These are phyloP conservation scores for Solea solea DNA, from an alignment of 2,113 vertebrate genomes.

Conservation along the genomic window DNA sequence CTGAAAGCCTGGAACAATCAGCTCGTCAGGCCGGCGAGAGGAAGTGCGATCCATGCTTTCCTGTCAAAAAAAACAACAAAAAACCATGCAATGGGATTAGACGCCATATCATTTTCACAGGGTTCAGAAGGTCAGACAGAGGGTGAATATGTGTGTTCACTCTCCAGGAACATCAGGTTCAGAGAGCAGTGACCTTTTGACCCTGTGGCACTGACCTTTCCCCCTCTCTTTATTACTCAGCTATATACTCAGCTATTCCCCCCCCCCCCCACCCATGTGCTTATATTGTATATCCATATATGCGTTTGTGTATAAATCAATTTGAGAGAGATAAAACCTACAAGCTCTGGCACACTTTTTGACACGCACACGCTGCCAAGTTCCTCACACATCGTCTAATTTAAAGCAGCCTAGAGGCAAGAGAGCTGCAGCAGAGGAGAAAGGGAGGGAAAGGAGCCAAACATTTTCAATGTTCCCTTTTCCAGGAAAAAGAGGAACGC, in stretches of 20 bases:
- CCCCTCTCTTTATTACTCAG: not conserved
- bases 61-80: slow-evolving; percentile 71
- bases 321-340: slow-evolving; percentile 40
- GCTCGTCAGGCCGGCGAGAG: slow-evolving; percentile 78
- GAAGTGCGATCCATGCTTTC: slow-evolving; percentile 89
- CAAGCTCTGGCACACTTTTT: slow-evolving; percentile 21
- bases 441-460: slow-evolving; percentile 79
- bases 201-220: slow-evolving; percentile 1
- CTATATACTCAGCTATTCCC: not conserved
- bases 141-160: slow-evolving; percentile 17
- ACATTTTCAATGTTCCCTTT: slow-evolving; percentile 87
- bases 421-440: slow-evolving; percentile 57
- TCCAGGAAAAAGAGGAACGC: slow-evolving; percentile 94
- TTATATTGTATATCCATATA: not conserved
- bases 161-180: slow-evolving; percentile 55
- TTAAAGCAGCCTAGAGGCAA: slow-evolving; percentile 64
- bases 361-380: slow-evolving; percentile 37
- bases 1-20: slow-evolving; percentile 84
- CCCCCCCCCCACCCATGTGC: too few relatives aligned
- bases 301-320: slow-evolving; percentile 13
- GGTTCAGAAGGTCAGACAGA: slow-evolving; percentile 34
- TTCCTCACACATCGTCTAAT: slow-evolving; percentile 70
- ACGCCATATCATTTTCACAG: slow-evolving; percentile 25
- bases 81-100: slow-evolving; percentile 14
- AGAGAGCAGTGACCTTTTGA: slow-evolving; percentile 34